These are phyloP conservation scores for Lamprotornis superbus DNA, from an alignment of 2,113 vertebrate genomes.

Conservation along the genomic window DNA sequence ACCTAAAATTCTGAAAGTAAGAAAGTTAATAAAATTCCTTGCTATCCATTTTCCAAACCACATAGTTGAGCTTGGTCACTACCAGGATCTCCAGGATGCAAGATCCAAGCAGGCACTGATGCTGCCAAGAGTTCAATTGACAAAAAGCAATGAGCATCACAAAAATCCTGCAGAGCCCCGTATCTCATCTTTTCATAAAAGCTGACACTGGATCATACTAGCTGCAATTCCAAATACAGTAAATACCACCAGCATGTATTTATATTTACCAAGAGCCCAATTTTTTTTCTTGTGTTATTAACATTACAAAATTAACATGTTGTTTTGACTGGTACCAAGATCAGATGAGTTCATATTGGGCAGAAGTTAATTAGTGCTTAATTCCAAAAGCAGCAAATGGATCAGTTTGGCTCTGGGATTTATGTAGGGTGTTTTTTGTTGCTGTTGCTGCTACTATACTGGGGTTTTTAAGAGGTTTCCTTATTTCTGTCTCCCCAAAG, in stretches of 20 bases:
- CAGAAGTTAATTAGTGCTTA: neutral
- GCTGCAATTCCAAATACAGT: neutral
- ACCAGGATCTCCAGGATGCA: neutral
- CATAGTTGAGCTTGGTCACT: neutral
- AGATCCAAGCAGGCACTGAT: neutral
- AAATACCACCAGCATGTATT: neutral
- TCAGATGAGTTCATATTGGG: neutral
- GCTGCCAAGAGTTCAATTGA: rapidly evolving
- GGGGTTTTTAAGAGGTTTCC: neutral
- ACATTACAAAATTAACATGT: neutral
- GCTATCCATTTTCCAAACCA: neutral
- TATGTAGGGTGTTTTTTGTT: neutral
- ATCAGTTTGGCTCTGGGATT: neutral
- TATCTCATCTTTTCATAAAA: neutral
- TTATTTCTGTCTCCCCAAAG: neutral
- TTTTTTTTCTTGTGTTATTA: neutral
- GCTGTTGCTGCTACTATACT: neutral
- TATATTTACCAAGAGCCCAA: neutral
- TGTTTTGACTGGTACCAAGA: neutral
- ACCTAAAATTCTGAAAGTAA: neutral
- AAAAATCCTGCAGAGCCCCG: neutral
- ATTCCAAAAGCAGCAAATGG: neutral
- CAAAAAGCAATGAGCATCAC: neutral
- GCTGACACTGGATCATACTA: neutral
- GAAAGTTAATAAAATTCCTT: neutral